A percentile compares a stretch with the other conserved stretches of the same genome.
Conservation (phyloP, 35 echinoderm and acorn worm species). For the Nesometra sesokonis region DNA sequence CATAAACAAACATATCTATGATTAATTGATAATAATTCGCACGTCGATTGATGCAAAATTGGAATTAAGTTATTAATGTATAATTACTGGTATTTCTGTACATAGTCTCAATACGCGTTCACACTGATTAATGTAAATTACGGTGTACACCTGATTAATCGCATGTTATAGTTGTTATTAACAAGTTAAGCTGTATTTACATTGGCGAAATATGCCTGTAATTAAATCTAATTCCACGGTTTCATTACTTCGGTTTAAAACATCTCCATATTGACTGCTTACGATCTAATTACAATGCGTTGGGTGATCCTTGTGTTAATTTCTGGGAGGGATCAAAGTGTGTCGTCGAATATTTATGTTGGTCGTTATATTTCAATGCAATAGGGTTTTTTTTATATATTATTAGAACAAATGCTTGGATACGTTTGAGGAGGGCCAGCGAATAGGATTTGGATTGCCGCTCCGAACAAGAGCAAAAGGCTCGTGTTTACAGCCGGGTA, state of each 20-base stretch:
- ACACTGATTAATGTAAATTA: neutral
- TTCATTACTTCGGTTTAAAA: neutral
- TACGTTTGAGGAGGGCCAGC: neutral
- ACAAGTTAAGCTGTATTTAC: neutral
- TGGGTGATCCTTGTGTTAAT: neutral
- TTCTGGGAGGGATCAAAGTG: too few relatives aligned
- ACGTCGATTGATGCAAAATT: neutral
- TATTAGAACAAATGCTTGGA: neutral
- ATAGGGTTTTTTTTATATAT: neutral
- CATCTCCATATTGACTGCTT: neutral
- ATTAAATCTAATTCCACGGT: neutral
- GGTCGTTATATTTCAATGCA: too few relatives aligned
- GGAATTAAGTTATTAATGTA: neutral
- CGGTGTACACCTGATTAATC: neutral
- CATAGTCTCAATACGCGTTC: neutral
- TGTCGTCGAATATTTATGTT: too few relatives aligned
- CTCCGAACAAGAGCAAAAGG: neutral
- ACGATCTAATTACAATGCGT: neutral
- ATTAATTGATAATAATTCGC: neutral
- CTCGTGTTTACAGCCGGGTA: too few relatives aligned
- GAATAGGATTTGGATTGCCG: neutral
- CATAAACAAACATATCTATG: conserved; percentile 1
- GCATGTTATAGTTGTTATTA: neutral
- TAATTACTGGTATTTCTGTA: neutral
- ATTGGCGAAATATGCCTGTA: neutral